Conservation (phyloP, 2,888 invertebrate genomes). For the Bugula neritina region DNA sequence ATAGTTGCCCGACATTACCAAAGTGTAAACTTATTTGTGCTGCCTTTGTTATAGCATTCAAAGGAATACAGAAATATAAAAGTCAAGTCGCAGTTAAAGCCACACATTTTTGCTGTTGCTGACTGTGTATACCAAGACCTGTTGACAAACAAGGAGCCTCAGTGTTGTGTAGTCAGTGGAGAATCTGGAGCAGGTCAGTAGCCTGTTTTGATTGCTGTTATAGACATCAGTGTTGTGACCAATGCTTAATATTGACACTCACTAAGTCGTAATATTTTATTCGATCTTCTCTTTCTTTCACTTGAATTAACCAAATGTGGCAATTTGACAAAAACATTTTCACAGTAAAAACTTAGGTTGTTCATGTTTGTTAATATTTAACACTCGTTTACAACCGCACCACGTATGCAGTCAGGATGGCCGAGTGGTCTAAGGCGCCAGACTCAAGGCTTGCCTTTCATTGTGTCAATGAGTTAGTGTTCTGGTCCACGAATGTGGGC, state of each 20-base stretch:
- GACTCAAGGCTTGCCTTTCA: constrained; percentile 43
- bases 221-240: background rate
- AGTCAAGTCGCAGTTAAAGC: constrained; percentile 30
- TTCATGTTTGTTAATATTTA: too few relatives aligned
- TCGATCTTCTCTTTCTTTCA: too few relatives aligned
- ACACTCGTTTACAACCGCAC: too few relatives aligned
- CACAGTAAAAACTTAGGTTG: too few relatives aligned
- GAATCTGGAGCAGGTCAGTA: constrained; percentile 48
- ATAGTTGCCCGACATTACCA: too few relatives aligned
- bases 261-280: too few relatives aligned
- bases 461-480: constrained; percentile 34
- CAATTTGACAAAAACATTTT: too few relatives aligned
- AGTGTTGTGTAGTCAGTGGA: constrained; percentile 50
- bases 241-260: background rate
- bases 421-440: constrained; percentile 54
- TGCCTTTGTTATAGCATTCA: constrained; percentile 19
- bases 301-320: too few relatives aligned
- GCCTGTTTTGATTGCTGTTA: background rate
- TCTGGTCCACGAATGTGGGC: constrained; percentile 51
- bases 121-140: constrained; percentile 41
- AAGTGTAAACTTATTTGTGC: too few relatives aligned
- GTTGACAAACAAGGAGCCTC: constrained; percentile 35
- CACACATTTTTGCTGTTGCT: constrained; percentile 46
- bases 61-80: constrained; percentile 31
- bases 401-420: constrained; percentile 39